Percentiles rank a stretch among this genome's conserved stretches.
These are phyloP conservation scores for Pseudorectes ferrugineus DNA, from an alignment of 2,113 vertebrate species.

Conservation along the genomic window DNA sequence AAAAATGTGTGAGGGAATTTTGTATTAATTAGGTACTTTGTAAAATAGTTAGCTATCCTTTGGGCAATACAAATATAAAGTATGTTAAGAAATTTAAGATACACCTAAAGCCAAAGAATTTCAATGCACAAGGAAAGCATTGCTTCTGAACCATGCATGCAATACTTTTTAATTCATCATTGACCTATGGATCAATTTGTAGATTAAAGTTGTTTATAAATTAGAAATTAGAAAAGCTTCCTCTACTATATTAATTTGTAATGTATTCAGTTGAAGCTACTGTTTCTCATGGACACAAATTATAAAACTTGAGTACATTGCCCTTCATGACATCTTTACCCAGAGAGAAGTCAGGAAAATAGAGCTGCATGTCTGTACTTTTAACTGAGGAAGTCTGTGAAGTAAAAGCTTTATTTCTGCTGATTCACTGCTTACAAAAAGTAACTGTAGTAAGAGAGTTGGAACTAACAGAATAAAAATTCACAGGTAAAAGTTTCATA, in stretches of 20 bases:
- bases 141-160: neutral
- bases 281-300: neutral
- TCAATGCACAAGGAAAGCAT: neutral
- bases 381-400: neutral
- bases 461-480: neutral
- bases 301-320: neutral
- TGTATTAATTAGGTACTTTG: neutral
- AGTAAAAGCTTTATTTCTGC: neutral
- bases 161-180: neutral
- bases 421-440: neutral
- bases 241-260: neutral
- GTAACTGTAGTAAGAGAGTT: neutral
- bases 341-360: neutral
- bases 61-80: neutral
- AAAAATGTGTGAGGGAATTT: neutral
- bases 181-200: neutral
- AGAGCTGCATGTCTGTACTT: neutral
- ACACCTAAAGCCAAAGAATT: neutral
- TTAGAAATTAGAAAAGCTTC: neutral
- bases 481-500: neutral
- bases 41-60: neutral
- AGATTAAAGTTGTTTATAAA: neutral
- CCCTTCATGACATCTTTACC: neutral
- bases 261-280: neutral
- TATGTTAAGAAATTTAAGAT: neutral